These are phyloP conservation scores for Maccullochella peelii DNA, from an alignment of 2,113 vertebrate genomes.

Conservation along the genomic window DNA sequence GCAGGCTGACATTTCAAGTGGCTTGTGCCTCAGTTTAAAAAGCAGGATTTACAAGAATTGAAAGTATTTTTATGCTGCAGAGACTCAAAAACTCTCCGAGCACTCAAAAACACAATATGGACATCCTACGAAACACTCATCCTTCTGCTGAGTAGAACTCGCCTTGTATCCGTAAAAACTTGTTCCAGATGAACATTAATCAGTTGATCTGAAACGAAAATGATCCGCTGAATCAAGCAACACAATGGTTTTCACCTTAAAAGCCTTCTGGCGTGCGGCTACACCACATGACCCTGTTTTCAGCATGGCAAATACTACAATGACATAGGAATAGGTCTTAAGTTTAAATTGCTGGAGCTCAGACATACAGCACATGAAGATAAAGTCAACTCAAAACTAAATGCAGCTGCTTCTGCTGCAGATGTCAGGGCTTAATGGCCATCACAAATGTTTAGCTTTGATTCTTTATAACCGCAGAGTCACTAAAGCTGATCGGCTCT, in stretches of 20 bases:
- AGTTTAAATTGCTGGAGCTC: background rate
- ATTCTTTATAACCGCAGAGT: constrained; percentile 7
- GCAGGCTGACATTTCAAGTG: background rate
- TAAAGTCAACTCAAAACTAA: constrained; percentile 36
- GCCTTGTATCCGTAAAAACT: background rate
- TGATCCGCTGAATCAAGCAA: background rate
- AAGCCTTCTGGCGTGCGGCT: background rate
- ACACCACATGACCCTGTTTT: background rate
- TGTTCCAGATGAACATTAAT: background rate
- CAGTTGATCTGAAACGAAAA: background rate
- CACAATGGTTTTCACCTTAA: background rate
- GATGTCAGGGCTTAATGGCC: constrained; percentile 46
- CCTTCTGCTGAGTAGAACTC: background rate
- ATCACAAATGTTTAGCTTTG: background rate
- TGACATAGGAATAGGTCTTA: background rate
- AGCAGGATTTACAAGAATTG: constrained; percentile 1
- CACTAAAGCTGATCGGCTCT: constrained; percentile 17
- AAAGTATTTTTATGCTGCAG: background rate
- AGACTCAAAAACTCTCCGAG: constrained; percentile 6
- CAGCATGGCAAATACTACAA: background rate
- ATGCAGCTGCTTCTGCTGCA: constrained; percentile 32
- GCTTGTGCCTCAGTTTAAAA: background rate
- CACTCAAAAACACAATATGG: constrained; percentile 27
- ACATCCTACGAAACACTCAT: background rate
- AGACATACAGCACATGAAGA: constrained; percentile 24